Conservation (phyloP, 2,888 invertebrate genomes). For the Eupeodes latifasciatus region DNA sequence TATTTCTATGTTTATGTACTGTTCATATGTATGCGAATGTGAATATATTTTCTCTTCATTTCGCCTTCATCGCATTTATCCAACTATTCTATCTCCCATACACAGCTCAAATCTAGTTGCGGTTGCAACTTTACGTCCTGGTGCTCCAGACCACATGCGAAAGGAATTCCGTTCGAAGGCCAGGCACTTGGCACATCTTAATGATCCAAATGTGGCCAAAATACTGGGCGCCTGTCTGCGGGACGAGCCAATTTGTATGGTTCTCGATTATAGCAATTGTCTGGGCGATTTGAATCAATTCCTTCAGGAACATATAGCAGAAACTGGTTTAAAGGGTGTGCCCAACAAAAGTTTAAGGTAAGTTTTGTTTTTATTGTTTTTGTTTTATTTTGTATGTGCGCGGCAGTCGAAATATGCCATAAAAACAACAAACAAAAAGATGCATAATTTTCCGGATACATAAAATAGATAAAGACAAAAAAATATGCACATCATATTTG, state of each 20-base stretch:
- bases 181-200: constrained; percentile 88
- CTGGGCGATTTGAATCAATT: constrained; percentile 94
- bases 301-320: constrained; percentile 91
- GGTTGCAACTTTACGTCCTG: constrained; percentile 89
- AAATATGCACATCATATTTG: background rate
- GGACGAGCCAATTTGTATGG: constrained; percentile 90
- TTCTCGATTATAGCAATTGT: constrained; percentile 88
- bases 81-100: constrained; percentile 21
- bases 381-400: constrained; percentile 34
- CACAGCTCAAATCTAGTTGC: constrained; percentile 87
- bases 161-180: constrained; percentile 90
- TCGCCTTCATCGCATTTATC: constrained; percentile 17
- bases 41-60: constrained; percentile 1
- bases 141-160: constrained; percentile 86
- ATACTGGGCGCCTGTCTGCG: constrained; percentile 90
- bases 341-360: constrained; percentile 90
- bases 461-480: constrained; percentile 54
- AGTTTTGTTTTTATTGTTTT: constrained; percentile 69
- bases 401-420: background rate
- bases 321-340: constrained; percentile 87
- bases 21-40: background rate
- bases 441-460: constrained; percentile 36
- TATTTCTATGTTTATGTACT: too few relatives aligned
- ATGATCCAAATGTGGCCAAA: constrained; percentile 89
- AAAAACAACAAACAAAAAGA: constrained; percentile 12